Evolutionary conservation across 2,888 invertebrate species (phyloP).

Genomic region (Caenorhabditis sulstoni): DNA sequence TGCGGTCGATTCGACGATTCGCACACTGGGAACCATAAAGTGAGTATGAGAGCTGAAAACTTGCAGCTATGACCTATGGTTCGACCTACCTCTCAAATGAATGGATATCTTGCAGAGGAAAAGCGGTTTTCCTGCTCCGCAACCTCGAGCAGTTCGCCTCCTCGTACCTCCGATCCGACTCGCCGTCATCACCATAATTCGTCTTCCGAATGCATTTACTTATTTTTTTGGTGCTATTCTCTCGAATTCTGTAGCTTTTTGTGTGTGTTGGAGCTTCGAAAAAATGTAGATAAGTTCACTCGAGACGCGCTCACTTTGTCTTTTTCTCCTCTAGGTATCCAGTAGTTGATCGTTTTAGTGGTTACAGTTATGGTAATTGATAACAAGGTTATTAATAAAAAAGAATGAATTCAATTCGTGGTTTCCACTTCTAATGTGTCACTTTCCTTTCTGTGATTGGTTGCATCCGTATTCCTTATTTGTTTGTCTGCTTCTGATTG

Average conservation of each 20-base stretch:
- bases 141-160: constrained; percentile 76
- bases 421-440: background rate
- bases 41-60: constrained; percentile 38
- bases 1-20: constrained; percentile 72
- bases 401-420: background rate
- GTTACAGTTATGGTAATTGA: constrained; percentile 4
- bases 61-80: too few relatives aligned
- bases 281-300: constrained; percentile 32
- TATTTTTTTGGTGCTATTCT: constrained; percentile 36
- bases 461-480: too few relatives aligned
- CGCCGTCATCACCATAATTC: constrained; percentile 58
- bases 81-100: too few relatives aligned
- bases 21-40: constrained; percentile 74
- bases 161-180: constrained; percentile 72
- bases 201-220: background rate
- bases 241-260: constrained; percentile 25
- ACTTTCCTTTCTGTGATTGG: too few relatives aligned
- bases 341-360: constrained; percentile 40
- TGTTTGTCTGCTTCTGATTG: too few relatives aligned
- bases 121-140: constrained; percentile 75
- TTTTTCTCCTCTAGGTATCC: constrained; percentile 12
- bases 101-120: constrained; percentile 76
- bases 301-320: constrained; percentile 7
- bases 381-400: constrained; percentile 14
- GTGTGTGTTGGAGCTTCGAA: constrained; percentile 6